A percentile compares a stretch with the other conserved stretches of the same genome.
phyloP scores from a whole-genome alignment of 2,797 vertebrate genomes.

The Cephalopachus bancanus region DNA sequence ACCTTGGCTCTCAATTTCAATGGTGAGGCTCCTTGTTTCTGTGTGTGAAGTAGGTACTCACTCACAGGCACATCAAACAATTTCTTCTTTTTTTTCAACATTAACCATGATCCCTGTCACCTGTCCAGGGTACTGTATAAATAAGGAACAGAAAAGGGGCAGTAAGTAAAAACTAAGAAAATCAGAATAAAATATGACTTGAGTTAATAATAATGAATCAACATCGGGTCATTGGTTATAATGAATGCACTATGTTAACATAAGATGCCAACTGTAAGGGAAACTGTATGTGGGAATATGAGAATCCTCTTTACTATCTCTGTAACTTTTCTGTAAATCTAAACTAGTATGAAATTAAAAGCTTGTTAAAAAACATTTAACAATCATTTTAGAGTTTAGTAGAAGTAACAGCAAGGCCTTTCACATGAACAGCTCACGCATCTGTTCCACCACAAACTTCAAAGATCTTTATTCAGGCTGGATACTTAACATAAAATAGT shows the following conservation, averaged over 20 bases:
- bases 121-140: not conserved
- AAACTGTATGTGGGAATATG: too few species aligned
- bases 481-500: conserved; percentile 22
- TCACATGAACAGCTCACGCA: not conserved
- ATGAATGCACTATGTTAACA: too few species aligned
- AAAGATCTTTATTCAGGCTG: conserved; percentile 29
- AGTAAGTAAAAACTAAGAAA: too few species aligned
- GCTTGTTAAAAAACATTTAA: not conserved
- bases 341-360: too few species aligned
- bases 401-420: not conserved
- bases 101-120: not conserved
- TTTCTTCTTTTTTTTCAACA: conserved; percentile 30
- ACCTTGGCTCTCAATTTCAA: not conserved
- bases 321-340: too few species aligned
- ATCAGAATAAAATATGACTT: too few species aligned
- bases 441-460: not conserved
- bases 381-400: conserved; percentile 20
- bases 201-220: too few species aligned
- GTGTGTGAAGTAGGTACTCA: not conserved
- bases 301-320: too few species aligned
- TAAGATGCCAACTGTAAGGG: too few species aligned
- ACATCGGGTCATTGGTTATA: too few species aligned
- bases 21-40: not conserved
- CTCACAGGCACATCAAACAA: not conserved
- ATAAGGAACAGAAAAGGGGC: too few species aligned